phyloP scores from a whole-genome alignment of 2,113 vertebrate genomes.

The Paramisgurnus dabryanus region DNA sequence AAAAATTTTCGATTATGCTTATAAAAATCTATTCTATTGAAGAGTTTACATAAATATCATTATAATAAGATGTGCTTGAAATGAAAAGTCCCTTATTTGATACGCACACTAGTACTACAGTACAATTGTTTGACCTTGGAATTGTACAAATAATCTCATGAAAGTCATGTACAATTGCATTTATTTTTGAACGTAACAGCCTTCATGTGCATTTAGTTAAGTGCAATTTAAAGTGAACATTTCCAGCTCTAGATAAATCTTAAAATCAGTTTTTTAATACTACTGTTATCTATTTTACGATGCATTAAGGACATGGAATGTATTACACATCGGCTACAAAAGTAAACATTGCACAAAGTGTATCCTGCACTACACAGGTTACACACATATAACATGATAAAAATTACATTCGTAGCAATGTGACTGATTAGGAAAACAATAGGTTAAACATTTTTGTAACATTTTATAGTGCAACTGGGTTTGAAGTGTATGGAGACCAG shows the following conservation, averaged over 20 bases:
- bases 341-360: neutral
- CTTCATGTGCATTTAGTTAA: neutral
- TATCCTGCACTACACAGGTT: neutral
- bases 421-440: neutral
- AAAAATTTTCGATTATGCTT: neutral
- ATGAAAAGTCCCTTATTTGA: slow-evolving; percentile 1
- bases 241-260: neutral
- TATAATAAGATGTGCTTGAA: neutral
- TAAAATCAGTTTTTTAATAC: neutral
- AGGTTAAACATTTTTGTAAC: neutral
- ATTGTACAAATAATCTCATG: neutral
- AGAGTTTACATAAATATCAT: neutral
- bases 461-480: slow-evolving; percentile 14
- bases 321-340: neutral
- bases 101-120: neutral
- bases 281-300: neutral
- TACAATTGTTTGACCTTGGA: neutral
- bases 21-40: slow-evolving; percentile 10
- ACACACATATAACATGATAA: neutral
- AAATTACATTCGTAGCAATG: too few species aligned
- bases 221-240: neutral
- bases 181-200: neutral
- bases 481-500: neutral
- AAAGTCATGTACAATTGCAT: neutral
- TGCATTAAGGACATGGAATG: neutral